A percentile compares a stretch with the other conserved stretches of the same genome.
Conservation (phyloP, 2,113 vertebrate genomes). For the Engystomops pustulosus region DNA sequence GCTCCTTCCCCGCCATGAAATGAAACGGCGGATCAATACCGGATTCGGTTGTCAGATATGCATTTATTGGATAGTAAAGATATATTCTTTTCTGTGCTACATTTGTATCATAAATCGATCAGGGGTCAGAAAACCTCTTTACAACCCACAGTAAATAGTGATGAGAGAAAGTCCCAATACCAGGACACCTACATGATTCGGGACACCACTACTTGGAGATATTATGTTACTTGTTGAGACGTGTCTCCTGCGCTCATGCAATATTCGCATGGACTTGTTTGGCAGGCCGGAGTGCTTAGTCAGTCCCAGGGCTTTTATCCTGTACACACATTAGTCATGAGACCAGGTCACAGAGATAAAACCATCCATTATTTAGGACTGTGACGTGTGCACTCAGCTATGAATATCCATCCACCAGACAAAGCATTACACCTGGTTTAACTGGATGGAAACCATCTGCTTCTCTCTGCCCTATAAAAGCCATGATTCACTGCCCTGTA, state of each 20-base stretch:
- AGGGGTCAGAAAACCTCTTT: too few relatives aligned
- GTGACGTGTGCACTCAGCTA: not conserved
- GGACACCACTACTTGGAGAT: too few relatives aligned
- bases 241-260: not conserved
- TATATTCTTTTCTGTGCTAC: too few relatives aligned
- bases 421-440: not conserved
- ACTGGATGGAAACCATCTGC: not conserved
- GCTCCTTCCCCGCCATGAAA: too few relatives aligned
- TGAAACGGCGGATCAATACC: too few relatives aligned
- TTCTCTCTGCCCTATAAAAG: not conserved
- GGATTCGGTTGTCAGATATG: too few relatives aligned
- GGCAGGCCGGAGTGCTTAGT: slow-evolving; percentile 12
- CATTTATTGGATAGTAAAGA: too few relatives aligned
- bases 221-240: not conserved
- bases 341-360: slow-evolving; percentile 10
- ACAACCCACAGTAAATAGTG: too few relatives aligned
- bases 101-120: too few relatives aligned
- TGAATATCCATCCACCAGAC: not conserved
- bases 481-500: not conserved
- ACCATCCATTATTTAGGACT: slow-evolving; percentile 18
- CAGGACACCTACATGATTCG: not conserved
- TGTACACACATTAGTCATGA: slow-evolving; percentile 24
- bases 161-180: too few relatives aligned
- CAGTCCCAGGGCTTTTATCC: not conserved
- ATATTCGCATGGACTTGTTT: slow-evolving; percentile 15